Percentiles rank a stretch among this genome's conserved stretches.
These are phyloP conservation scores for Drosophila borborema DNA, from an alignment of 2,888 invertebrate species.

Conservation along the genomic window DNA sequence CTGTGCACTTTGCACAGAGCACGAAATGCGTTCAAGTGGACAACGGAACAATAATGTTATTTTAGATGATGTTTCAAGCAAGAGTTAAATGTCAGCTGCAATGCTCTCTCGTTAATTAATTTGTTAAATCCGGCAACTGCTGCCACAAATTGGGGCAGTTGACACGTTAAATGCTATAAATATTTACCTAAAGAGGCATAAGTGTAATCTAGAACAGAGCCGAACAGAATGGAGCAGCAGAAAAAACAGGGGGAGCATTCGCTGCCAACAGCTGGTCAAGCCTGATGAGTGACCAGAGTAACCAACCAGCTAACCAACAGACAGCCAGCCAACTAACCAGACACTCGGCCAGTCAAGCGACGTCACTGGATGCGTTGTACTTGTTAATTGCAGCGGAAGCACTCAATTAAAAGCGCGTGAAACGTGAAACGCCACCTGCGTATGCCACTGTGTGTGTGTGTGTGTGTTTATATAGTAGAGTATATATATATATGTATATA, in stretches of 20 bases:
- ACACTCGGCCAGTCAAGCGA: constrained; percentile 43
- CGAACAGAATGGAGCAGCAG: neutral
- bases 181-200: constrained; percentile 73
- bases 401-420: constrained; percentile 80
- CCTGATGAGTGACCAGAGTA: constrained; percentile 35
- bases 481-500: neutral
- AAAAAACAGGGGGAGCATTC: constrained; percentile 28
- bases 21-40: constrained; percentile 14
- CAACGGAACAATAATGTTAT: constrained; percentile 8
- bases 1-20: neutral
- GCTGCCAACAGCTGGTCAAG: constrained; percentile 37
- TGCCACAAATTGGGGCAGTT: constrained; percentile 72
- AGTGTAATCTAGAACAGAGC: constrained; percentile 62
- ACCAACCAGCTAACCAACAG: neutral
- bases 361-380: constrained; percentile 68
- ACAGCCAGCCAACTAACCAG: constrained; percentile 19
- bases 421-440: constrained; percentile 76
- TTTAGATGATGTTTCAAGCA: constrained; percentile 9
- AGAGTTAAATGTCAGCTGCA: constrained; percentile 17
- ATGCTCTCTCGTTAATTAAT: constrained; percentile 38
- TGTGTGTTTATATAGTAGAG: constrained; percentile 1
- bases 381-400: constrained; percentile 80
- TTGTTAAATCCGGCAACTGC: constrained; percentile 18
- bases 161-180: constrained; percentile 68
- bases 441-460: constrained; percentile 21